phyloP scores from a whole-genome alignment of 2,888 invertebrate species.

The Drosophila parthenogenetica region DNA sequence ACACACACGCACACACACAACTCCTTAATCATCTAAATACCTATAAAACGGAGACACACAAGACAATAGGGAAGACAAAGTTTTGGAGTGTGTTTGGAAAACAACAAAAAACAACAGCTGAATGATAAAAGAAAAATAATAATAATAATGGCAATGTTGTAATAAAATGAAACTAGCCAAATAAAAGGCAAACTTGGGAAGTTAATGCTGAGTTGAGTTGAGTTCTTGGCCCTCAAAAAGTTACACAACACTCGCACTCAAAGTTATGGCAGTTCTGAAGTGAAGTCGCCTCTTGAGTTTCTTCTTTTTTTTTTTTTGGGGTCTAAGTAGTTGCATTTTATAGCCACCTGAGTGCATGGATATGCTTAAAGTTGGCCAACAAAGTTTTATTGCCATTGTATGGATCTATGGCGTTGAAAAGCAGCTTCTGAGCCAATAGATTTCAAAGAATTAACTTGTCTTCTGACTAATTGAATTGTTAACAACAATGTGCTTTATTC shows the following conservation, averaged over 20 bases:
- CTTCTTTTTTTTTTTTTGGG: too few relatives aligned
- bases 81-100: constrained; percentile 24
- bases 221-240: constrained; percentile 35
- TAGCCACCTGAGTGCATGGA: constrained; percentile 50
- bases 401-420: neutral
- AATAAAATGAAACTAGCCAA: constrained; percentile 59
- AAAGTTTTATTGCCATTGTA: constrained; percentile 22
- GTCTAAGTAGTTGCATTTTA: constrained; percentile 35
- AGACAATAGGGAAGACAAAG: constrained; percentile 30
- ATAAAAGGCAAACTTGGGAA: constrained; percentile 41
- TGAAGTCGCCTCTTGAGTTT: constrained; percentile 38
- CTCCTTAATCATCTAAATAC: constrained; percentile 64
- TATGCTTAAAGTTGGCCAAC: constrained; percentile 35
- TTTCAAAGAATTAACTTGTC: neutral
- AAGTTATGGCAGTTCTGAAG: constrained; percentile 52
- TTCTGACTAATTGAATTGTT: constrained; percentile 39
- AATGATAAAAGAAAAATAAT: constrained; percentile 7
- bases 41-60: constrained; percentile 26
- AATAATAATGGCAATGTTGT: constrained; percentile 35
- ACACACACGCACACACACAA: constrained; percentile 43
- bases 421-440: neutral
- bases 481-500: constrained; percentile 27
- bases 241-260: constrained; percentile 50
- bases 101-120: constrained; percentile 6
- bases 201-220: constrained; percentile 35